These are phyloP conservation scores for Panagrolaimus sp. DNA, from an alignment of 1,140 invertebrate genomes.

Conservation along the genomic window DNA sequence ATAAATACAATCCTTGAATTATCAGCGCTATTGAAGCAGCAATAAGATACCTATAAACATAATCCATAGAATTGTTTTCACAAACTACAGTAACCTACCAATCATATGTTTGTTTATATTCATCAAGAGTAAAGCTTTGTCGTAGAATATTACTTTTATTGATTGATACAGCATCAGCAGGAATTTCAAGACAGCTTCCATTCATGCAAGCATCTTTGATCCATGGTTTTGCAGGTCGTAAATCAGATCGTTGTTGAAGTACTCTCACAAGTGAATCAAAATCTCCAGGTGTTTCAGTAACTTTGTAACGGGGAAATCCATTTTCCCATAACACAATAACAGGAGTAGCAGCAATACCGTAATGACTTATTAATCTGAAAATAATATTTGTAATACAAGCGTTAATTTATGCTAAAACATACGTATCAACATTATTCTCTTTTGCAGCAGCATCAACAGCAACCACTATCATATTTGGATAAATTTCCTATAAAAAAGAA, in stretches of 20 bases:
- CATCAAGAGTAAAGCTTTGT: not conserved
- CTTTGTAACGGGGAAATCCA: slow-evolving; percentile 22
- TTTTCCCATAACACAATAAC: slow-evolving; percentile 37
- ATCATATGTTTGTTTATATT: not conserved
- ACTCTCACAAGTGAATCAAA: not conserved
- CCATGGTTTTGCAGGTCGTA: not conserved
- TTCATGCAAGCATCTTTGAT: not conserved
- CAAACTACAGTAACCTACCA: not conserved
- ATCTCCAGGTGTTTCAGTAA: not conserved
- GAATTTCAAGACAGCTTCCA: not conserved
- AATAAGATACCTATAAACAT: not conserved
- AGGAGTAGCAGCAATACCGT: slow-evolving; percentile 34
- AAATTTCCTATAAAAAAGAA: no score
- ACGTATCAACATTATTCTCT: slow-evolving; percentile 26
- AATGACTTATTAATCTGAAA: slow-evolving; percentile 35
- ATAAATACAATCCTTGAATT: not conserved
- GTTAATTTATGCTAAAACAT: not conserved
- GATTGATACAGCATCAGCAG: not conserved
- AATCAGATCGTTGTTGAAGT: not conserved
- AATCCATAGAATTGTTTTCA: not conserved
- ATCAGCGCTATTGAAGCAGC: not conserved
- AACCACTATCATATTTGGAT: slow-evolving; percentile 30
- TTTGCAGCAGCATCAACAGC: slow-evolving; percentile 31
- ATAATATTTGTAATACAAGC: not conserved
- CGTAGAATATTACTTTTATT: not conserved